These are phyloP conservation scores for Halictus ligatus DNA, from an alignment of 2,888 invertebrate genomes.

Conservation along the genomic window DNA sequence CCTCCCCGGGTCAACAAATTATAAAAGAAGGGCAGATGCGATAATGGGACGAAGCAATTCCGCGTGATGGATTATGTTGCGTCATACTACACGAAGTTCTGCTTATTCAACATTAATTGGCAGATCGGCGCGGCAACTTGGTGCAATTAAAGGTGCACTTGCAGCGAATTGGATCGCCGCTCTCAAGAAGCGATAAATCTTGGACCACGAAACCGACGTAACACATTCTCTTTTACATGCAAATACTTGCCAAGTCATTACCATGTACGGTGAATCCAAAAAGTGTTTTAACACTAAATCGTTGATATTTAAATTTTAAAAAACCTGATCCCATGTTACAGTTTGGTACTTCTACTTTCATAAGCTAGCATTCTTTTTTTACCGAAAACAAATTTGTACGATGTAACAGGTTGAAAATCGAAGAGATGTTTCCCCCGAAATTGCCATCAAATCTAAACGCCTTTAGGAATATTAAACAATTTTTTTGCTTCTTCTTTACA, in stretches of 20 bases:
- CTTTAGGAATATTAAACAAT: too few species aligned
- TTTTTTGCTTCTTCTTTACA: too few species aligned
- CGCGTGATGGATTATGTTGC: conserved; percentile 52
- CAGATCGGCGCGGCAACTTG: conserved; percentile 28
- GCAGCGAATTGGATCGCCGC: conserved; percentile 30
- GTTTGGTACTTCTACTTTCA: too few species aligned
- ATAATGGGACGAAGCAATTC: conserved; percentile 18
- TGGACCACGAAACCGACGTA: background rate
- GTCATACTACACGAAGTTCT: conserved; percentile 27
- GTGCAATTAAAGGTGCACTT: conserved; percentile 30
- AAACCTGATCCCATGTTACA: too few species aligned
- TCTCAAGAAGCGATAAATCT: conserved; percentile 33
- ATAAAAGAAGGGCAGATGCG: background rate
- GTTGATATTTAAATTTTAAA: too few species aligned
- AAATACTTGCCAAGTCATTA: background rate
- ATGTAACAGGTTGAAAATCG: too few species aligned
- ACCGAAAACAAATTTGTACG: too few species aligned
- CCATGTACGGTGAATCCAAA: background rate
- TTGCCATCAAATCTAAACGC: too few species aligned
- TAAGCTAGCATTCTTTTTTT: too few species aligned
- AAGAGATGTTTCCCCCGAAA: too few species aligned
- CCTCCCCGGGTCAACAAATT: background rate
- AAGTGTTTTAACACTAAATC: too few species aligned
- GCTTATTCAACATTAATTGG: conserved; percentile 27
- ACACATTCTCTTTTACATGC: background rate